Conservation (phyloP, 2,797 vertebrate species). For the Sylvia borin region DNA sequence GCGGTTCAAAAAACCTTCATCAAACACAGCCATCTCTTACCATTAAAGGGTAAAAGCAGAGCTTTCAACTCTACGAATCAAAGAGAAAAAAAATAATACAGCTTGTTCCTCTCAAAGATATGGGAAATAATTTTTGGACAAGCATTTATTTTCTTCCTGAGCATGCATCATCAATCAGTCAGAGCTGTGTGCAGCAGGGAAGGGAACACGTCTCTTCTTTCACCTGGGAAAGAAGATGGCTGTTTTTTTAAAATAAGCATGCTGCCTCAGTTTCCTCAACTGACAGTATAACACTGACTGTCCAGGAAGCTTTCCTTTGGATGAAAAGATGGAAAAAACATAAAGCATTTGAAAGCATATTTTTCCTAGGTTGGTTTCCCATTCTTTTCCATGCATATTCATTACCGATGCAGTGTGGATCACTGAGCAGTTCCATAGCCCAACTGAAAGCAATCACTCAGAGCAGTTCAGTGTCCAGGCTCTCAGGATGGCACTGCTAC, state of each 20-base stretch:
- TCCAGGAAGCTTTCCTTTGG: not conserved
- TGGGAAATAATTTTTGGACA: conserved; percentile 5
- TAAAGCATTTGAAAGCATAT: not conserved
- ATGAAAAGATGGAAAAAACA: not conserved
- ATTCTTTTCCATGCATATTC: not conserved
- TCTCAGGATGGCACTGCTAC: not conserved
- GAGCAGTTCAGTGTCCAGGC: not conserved
- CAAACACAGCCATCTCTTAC: conserved; percentile 13
- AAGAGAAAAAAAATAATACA: conserved; percentile 12
- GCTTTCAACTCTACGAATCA: conserved; percentile 3
- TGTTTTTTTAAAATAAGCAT: not conserved
- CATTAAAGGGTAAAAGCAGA: conserved; percentile 23
- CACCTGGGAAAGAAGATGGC: not conserved
- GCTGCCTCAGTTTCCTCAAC: not conserved
- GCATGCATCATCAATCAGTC: not conserved
- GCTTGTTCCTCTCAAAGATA: conserved; percentile 12
- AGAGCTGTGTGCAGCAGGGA: not conserved
- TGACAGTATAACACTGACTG: not conserved
- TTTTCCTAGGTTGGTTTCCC: not conserved
- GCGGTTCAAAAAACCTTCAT: conserved; percentile 26
- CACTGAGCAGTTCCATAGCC: not conserved
- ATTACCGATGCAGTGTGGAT: not conserved
- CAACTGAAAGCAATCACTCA: not conserved
- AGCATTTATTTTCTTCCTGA: conserved; percentile 14
- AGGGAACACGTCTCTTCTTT: not conserved